Evolutionary conservation across 2,888 invertebrate species (phyloP).

Genomic region (Lymantria dispar): DNA sequence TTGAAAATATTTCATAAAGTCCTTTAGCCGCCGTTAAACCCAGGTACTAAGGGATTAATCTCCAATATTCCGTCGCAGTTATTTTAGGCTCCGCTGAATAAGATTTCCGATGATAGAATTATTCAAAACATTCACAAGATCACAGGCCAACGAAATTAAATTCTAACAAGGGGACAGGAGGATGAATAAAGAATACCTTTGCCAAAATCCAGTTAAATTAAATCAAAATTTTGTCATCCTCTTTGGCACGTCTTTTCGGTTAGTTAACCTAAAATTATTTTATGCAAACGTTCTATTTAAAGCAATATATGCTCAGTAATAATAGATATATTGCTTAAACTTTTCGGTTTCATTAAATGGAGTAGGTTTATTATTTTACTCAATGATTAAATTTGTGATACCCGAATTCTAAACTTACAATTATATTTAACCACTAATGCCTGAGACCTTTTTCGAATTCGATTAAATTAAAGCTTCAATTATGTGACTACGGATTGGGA

Average conservation of each 20-base stretch:
- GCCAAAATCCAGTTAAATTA: conserved; percentile 32
- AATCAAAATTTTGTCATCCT: conserved; percentile 36
- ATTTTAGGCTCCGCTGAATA: conserved; percentile 23
- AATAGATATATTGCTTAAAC: too few species aligned
- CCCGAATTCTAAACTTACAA: too few species aligned
- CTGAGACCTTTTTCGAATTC: too few species aligned
- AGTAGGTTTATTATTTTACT: too few species aligned
- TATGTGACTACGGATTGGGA: too few species aligned
- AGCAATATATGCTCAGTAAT: too few species aligned
- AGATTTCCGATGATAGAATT: conserved; percentile 39
- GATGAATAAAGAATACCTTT: conserved; percentile 38
- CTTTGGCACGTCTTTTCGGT: conserved; percentile 25
- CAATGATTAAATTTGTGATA: too few species aligned
- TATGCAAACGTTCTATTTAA: too few species aligned
- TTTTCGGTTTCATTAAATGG: too few species aligned
- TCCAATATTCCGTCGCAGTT: conserved; percentile 17
- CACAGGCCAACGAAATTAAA: conserved; percentile 48
- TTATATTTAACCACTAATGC: too few species aligned
- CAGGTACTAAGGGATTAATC: conserved; percentile 2
- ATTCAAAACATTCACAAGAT: conserved; percentile 49
- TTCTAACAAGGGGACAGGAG: conserved; percentile 33
- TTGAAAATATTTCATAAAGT: not conserved
- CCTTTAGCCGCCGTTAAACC: not conserved
- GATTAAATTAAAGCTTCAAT: too few species aligned
- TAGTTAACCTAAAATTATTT: conserved; percentile 9